Evolutionary conservation across 1,140 invertebrate genomes (phyloP).

Genomic region (Calosoma granatense): DNA sequence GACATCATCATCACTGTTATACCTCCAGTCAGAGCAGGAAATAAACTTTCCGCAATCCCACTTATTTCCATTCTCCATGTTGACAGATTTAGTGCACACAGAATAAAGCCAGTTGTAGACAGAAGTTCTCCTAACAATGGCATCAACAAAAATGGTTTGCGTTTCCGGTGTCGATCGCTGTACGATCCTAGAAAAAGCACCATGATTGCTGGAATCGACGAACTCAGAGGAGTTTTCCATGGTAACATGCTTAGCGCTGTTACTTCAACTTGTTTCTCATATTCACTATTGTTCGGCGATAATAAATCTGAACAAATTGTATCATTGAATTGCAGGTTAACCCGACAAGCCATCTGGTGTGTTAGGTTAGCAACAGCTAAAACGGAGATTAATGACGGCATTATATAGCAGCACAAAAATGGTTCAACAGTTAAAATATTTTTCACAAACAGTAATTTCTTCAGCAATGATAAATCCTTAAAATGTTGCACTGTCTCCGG

Average conservation of each 20-base stretch:
- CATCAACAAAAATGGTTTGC: conserved; percentile 52
- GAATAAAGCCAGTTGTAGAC: conserved; percentile 36
- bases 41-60: conserved; percentile 41
- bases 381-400: conserved; percentile 21
- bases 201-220: conserved; percentile 41
- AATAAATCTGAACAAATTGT: conserved; percentile 34
- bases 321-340: conserved; percentile 23
- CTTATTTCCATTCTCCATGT: conserved; percentile 41
- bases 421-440: conserved; percentile 32
- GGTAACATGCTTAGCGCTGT: conserved; percentile 29
- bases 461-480: conserved; percentile 14
- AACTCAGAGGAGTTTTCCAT: conserved; percentile 31
- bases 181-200: conserved; percentile 52
- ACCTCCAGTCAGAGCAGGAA: conserved; percentile 43
- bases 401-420: conserved; percentile 24
- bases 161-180: conserved; percentile 49
- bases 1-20: conserved; percentile 43
- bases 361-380: conserved; percentile 25
- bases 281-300: conserved; percentile 29
- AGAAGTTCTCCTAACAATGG: conserved; percentile 49
- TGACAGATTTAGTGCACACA: conserved; percentile 41
- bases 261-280: conserved; percentile 26
- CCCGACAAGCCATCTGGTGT: conserved; percentile 28
- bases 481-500: not conserved
- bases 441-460: conserved; percentile 20